Conservation (phyloP, 2,888 invertebrate species). For the Cheilosia scutellata region DNA sequence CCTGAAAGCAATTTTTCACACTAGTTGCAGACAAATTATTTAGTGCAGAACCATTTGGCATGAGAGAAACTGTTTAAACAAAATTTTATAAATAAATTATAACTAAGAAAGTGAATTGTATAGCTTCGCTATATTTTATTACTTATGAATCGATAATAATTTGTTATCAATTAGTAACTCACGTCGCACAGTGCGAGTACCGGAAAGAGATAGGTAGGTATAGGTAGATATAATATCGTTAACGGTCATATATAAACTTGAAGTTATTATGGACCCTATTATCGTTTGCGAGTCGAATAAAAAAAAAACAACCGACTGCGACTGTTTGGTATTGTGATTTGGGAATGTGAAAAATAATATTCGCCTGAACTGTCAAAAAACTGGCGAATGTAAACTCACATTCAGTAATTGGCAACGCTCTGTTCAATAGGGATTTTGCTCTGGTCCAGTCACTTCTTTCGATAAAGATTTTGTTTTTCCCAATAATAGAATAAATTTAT, state of each 20-base stretch:
- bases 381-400: too few species aligned
- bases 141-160: not conserved
- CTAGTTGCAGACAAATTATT: constrained; percentile 52
- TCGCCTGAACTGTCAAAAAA: too few species aligned
- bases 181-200: not conserved
- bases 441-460: too few species aligned
- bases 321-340: too few species aligned
- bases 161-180: constrained; percentile 10
- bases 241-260: not conserved
- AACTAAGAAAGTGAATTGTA: constrained; percentile 39
- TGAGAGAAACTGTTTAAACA: constrained; percentile 27
- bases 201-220: not conserved
- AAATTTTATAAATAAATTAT: constrained; percentile 5
- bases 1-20: constrained; percentile 33
- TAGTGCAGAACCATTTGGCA: constrained; percentile 56
- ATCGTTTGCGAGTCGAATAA: too few species aligned
- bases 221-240: not conserved
- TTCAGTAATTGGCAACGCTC: too few species aligned
- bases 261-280: too few species aligned
- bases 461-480: too few species aligned
- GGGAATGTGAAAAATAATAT: too few species aligned
- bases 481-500: too few species aligned
- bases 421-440: too few species aligned
- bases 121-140: not conserved
- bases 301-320: too few species aligned